phyloP scores from a whole-genome alignment of 2,113 vertebrate genomes.

The Amia ocellicauda region DNA sequence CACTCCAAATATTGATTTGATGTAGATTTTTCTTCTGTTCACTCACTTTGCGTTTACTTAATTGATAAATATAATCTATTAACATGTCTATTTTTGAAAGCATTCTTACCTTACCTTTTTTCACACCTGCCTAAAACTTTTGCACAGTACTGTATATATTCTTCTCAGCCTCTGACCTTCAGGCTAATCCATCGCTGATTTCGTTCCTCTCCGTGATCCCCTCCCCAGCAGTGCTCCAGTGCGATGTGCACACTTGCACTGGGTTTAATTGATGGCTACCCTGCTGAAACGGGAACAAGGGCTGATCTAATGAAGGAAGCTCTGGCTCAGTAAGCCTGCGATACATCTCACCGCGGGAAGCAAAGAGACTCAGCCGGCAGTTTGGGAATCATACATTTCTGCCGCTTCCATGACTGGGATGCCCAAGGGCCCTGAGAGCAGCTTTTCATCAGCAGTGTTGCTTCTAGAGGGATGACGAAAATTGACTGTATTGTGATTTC shows the following conservation, averaged over 20 bases:
- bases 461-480: no score
- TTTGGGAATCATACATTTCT: constrained; percentile 27
- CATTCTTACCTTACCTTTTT: no score
- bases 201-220: not conserved
- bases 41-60: no score
- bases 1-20: no score
- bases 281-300: constrained; percentile 4
- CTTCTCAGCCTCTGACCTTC: not conserved
- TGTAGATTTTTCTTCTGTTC: no score
- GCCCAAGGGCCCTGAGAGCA: constrained; percentile 27
- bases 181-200: not conserved
- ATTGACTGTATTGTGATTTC: no score
- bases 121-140: no score
- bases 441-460: no score
- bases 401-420: constrained; percentile 34
- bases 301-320: constrained; percentile 11
- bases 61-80: no score
- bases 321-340: not conserved
- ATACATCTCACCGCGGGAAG: constrained; percentile 28
- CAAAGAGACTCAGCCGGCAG: constrained; percentile 39
- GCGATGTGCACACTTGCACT: not conserved
- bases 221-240: not conserved
- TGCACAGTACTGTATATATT: no score
- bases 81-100: no score
- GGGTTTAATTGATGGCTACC: constrained; percentile 2